A percentile compares a stretch with the other conserved stretches of the same genome.
These are phyloP conservation scores for Camelus dromedarius DNA, from an alignment of 2,113 vertebrate species.

Conservation along the genomic window DNA sequence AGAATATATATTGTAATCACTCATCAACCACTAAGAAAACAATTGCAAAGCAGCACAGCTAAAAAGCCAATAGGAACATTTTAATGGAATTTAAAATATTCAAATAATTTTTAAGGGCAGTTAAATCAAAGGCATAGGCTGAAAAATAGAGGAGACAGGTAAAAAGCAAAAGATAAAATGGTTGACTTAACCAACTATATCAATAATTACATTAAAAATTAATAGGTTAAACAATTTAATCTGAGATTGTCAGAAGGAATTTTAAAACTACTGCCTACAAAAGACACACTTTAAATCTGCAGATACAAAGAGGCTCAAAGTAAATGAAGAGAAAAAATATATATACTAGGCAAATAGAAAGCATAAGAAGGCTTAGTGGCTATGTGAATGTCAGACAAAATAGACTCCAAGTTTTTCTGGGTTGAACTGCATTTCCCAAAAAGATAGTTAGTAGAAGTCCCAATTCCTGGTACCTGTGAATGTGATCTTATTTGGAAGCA, in stretches of 20 bases:
- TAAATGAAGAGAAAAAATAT: not conserved
- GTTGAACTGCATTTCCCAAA: not conserved
- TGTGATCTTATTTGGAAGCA: not conserved
- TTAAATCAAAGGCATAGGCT: not conserved
- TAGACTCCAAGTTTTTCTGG: not conserved
- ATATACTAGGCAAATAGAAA: not conserved
- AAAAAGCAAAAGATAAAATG: constrained; percentile 1
- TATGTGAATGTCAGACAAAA: not conserved
- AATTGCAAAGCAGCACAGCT: not conserved
- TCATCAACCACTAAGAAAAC: not conserved
- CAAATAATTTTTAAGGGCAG: constrained; percentile 54
- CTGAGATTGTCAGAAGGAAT: not conserved
- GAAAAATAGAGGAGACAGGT: not conserved
- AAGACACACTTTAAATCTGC: not conserved
- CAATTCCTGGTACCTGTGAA: not conserved
- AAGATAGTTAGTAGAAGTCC: not conserved
- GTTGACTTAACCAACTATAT: not conserved
- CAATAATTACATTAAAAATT: constrained; percentile 13
- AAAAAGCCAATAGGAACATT: not conserved
- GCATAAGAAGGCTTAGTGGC: not conserved
- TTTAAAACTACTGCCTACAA: not conserved
- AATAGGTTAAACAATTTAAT: not conserved
- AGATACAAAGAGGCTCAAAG: not conserved
- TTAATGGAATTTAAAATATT: constrained; percentile 12
- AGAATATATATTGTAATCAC: not conserved